A percentile compares a stretch with the other conserved stretches of the same genome.
These are phyloP conservation scores for Actenoides hombroni DNA, from an alignment of 2,113 vertebrate species.

Conservation along the genomic window DNA sequence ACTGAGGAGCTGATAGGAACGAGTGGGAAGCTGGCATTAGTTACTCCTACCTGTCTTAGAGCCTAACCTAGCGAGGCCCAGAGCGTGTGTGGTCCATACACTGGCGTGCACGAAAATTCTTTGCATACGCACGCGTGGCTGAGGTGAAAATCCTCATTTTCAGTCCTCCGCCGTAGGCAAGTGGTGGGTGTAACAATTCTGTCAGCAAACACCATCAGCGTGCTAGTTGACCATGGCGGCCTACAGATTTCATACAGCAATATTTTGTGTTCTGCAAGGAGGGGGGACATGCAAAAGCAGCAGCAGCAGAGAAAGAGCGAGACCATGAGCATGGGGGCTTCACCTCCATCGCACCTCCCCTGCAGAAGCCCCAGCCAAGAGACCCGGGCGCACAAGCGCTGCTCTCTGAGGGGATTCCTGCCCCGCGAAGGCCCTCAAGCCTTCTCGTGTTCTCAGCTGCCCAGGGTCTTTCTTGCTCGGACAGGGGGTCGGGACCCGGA, in stretches of 20 bases:
- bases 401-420: neutral
- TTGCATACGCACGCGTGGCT: neutral
- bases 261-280: neutral
- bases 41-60: neutral
- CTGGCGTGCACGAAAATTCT: neutral
- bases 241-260: neutral
- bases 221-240: neutral
- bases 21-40: too few species aligned
- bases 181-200: neutral
- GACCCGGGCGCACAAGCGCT: fast-evolving
- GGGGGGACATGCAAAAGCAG: neutral
- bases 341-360: neutral
- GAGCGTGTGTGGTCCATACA: neutral
- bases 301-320: neutral
- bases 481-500: neutral
- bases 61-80: neutral
- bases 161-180: neutral
- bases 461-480: neutral
- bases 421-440: neutral
- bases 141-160: neutral
- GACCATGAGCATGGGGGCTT: neutral
- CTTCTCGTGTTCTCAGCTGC: neutral
- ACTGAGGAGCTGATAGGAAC: fast-evolving
- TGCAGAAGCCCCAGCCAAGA: neutral
- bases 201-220: fast-evolving